Conservation (phyloP, 2,797 vertebrate genomes). For the Eospalax fontanierii region DNA sequence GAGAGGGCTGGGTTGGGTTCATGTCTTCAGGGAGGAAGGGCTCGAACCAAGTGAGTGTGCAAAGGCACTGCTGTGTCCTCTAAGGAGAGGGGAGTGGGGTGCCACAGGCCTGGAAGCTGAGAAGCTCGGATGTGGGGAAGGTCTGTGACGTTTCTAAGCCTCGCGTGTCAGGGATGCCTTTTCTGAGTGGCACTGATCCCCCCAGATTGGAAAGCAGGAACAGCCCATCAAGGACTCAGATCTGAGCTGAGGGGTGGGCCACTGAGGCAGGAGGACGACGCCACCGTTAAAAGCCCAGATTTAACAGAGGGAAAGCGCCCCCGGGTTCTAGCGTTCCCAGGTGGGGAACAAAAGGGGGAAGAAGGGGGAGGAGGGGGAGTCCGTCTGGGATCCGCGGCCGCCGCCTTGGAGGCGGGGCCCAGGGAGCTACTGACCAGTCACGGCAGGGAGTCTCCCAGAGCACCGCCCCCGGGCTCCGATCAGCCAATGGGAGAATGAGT, state of each 20-base stretch:
- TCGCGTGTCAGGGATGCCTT: background rate
- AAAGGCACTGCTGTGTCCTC: background rate
- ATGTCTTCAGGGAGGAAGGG: background rate
- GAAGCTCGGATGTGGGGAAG: background rate
- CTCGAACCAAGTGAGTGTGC: background rate
- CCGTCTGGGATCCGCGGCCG: accelerated
- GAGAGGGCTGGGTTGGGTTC: background rate
- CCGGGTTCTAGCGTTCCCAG: background rate
- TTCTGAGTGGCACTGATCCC: background rate
- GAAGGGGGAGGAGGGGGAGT: background rate
- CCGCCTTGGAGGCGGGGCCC: background rate
- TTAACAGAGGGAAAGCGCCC: background rate
- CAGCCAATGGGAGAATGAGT: slow-evolving; percentile 51
- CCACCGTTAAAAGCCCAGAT: background rate
- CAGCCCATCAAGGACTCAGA: background rate
- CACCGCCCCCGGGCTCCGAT: background rate
- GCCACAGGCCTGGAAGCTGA: background rate
- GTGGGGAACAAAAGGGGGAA: background rate
- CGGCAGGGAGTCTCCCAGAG: background rate
- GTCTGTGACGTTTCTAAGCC: background rate
- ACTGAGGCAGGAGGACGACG: background rate
- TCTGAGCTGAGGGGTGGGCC: background rate
- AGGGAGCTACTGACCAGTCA: background rate
- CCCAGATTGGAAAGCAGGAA: background rate
- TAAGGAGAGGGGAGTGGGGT: background rate